Percentiles rank a stretch among this genome's conserved stretches.
phyloP scores from a whole-genome alignment of 1,140 invertebrate species.

The Battus philenor region DNA sequence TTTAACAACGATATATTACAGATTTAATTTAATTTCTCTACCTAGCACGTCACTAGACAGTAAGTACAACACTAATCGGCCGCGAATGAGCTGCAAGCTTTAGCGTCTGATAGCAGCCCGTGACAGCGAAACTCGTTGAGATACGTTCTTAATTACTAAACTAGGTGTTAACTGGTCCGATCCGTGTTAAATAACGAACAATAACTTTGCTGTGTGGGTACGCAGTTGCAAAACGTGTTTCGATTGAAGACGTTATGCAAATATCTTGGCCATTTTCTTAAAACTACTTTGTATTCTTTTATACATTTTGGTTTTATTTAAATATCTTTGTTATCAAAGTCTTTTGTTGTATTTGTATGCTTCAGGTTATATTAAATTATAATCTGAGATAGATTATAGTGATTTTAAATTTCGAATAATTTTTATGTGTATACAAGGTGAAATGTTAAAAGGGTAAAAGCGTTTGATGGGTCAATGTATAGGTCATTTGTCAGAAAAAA shows the following conservation, averaged over 20 bases:
- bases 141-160: slow-evolving; percentile 17
- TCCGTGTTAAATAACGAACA: slow-evolving; percentile 14
- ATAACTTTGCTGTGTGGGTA: slow-evolving; percentile 14
- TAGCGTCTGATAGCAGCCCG: slow-evolving; percentile 6
- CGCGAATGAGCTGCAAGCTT: background rate
- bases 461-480: no score
- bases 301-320: slow-evolving; percentile 10
- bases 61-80: background rate
- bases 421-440: no score
- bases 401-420: no score
- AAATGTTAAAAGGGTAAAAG: no score
- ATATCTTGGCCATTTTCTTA: slow-evolving; percentile 3
- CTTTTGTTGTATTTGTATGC: no score
- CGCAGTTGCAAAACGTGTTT: slow-evolving; percentile 11
- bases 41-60: slow-evolving; percentile 1
- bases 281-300: slow-evolving; percentile 3
- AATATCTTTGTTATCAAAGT: background rate
- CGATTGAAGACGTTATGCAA: slow-evolving; percentile 14
- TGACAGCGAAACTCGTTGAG: slow-evolving; percentile 15
- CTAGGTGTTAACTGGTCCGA: slow-evolving; percentile 14
- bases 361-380: no score
- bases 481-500: no score
- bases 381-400: no score
- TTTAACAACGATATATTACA: no score
- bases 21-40: no score